Percentiles rank a stretch among this genome's conserved stretches.
phyloP scores from a whole-genome alignment of 2,888 invertebrate genomes.

The Cephonodes hylas region DNA sequence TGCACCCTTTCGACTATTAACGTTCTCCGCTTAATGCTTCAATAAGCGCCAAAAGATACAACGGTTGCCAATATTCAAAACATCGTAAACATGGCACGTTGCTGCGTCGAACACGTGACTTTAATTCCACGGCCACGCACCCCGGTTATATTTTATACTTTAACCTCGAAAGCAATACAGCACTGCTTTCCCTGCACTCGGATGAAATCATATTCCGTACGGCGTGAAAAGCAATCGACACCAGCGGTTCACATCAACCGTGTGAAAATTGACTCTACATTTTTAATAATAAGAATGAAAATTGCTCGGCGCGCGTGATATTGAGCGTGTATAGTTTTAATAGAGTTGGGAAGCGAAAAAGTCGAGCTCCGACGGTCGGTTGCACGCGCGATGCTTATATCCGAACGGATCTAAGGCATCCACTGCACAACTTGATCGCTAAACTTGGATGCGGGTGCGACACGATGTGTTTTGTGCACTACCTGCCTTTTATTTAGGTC shows the following conservation, averaged over 20 bases:
- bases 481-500: neutral
- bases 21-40: neutral
- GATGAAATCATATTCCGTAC: conserved; percentile 54
- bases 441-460: neutral
- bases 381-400: conserved; percentile 33
- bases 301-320: conserved; percentile 20
- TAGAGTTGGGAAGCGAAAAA: conserved; percentile 43
- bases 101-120: conserved; percentile 16
- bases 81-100: conserved; percentile 16
- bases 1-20: neutral
- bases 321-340: conserved; percentile 34
- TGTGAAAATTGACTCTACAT: conserved; percentile 23
- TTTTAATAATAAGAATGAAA: conserved; percentile 32
- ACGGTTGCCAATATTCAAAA: neutral
- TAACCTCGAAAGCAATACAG: conserved; percentile 42
- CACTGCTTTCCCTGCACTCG: conserved; percentile 55
- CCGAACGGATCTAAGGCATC: neutral
- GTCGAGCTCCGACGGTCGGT: conserved; percentile 44
- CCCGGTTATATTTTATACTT: conserved; percentile 24
- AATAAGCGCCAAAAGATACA: neutral
- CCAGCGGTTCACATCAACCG: conserved; percentile 18
- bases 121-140: conserved; percentile 26
- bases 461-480: neutral
- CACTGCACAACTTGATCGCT: neutral
- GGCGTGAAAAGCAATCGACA: conserved; percentile 57